phyloP scores from a whole-genome alignment of 2,797 vertebrate genomes.

The Philypnodon macrostomus region DNA sequence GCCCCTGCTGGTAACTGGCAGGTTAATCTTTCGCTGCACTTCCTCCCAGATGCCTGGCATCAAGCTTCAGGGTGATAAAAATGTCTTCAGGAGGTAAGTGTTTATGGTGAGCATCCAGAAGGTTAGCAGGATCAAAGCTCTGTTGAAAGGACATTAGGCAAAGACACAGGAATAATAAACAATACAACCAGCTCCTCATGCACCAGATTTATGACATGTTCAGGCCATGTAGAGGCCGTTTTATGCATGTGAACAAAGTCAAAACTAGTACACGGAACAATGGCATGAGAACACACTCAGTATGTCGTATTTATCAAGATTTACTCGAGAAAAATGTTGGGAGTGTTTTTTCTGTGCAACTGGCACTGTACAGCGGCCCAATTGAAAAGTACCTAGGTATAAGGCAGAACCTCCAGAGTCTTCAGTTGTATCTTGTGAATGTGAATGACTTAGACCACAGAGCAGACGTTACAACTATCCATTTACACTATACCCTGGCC shows the following conservation, averaged over 20 bases:
- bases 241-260: constrained; percentile 56
- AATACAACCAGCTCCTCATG: constrained; percentile 66
- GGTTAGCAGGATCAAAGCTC: constrained; percentile 76
- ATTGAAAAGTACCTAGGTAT: no score
- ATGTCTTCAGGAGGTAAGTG: constrained; percentile 66
- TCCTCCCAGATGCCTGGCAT: constrained; percentile 68
- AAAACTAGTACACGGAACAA: constrained; percentile 55
- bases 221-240: constrained; percentile 57
- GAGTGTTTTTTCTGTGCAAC: no score
- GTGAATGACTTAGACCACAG: no score
- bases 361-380: no score
- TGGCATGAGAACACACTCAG: constrained; percentile 27
- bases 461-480: no score
- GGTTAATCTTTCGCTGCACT: constrained; percentile 64
- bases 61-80: constrained; percentile 69
- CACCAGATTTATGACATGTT: constrained; percentile 63
- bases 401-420: no score
- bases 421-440: no score
- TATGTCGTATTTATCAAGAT: no score
- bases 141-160: constrained; percentile 57
- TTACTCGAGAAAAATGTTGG: no score
- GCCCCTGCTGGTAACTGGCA: constrained; percentile 54
- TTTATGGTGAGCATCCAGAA: constrained; percentile 76
- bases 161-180: constrained; percentile 67
- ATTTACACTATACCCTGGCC: constrained; percentile 29